Evolutionary conservation across 2,888 invertebrate species (phyloP).

Genomic region (Allacma fusca): DNA sequence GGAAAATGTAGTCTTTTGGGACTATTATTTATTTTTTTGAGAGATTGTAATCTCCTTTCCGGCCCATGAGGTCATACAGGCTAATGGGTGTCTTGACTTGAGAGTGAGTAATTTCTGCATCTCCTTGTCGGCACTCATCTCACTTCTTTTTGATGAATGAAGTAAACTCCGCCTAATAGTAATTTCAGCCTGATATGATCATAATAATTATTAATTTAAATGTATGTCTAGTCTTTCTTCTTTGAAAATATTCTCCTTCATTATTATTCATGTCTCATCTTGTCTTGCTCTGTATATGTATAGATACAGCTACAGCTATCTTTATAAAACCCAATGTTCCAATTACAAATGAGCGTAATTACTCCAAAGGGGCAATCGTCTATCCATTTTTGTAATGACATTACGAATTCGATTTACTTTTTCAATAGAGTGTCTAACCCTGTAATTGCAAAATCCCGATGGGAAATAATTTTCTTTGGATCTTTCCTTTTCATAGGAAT

Average conservation of each 20-base stretch:
- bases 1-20: constrained; percentile 5
- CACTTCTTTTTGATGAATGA: not conserved
- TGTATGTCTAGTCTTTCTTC: not conserved
- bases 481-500: no score
- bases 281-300: no score
- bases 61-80: constrained; percentile 9
- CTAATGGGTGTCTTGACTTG: not conserved
- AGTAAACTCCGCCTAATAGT: constrained; percentile 1
- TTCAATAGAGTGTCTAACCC: no score
- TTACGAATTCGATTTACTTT: no score
- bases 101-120: not conserved
- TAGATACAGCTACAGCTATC: no score
- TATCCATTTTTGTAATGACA: no score
- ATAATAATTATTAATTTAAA: constrained; percentile 14
- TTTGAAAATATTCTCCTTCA: not conserved
- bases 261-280: not conserved
- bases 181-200: not conserved
- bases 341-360: no score
- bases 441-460: no score
- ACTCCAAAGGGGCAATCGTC: no score
- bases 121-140: constrained; percentile 1
- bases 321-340: no score
- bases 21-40: constrained; percentile 18
- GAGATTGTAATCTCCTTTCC: constrained; percentile 26
- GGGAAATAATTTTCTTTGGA: no score